Conservation (phyloP, 2,113 vertebrate species). For the Apteryx owenii region DNA sequence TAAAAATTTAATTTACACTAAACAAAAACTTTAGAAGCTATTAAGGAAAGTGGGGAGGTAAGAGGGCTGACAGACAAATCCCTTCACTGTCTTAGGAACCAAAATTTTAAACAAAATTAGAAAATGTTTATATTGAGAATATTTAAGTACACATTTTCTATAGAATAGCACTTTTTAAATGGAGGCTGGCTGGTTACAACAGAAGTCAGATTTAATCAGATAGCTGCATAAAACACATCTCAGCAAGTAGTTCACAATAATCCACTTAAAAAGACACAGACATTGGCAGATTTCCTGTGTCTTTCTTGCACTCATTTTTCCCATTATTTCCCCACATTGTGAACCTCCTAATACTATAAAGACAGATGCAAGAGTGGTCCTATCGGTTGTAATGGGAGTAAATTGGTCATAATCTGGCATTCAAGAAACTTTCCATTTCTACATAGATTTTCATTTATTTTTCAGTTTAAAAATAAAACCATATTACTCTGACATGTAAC, state of each 20-base stretch:
- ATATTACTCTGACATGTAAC: slow-evolving; percentile 36
- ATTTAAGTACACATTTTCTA: neutral
- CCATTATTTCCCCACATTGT: slow-evolving; percentile 43
- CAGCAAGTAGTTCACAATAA: neutral
- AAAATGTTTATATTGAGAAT: neutral
- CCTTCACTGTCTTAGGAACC: neutral
- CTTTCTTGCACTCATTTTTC: slow-evolving; percentile 27
- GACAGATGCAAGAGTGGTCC: slow-evolving; percentile 19
- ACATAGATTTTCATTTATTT: slow-evolving; percentile 59
- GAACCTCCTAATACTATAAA: slow-evolving; percentile 33
- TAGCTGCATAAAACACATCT: slow-evolving; percentile 1
- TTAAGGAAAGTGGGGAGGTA: neutral
- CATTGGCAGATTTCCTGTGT: slow-evolving; percentile 4
- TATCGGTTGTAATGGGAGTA: slow-evolving; percentile 41
- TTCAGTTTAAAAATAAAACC: slow-evolving; percentile 57
- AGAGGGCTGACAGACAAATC: neutral
- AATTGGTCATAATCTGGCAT: slow-evolving; percentile 42
- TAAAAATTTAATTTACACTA: neutral
- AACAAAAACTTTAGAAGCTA: neutral
- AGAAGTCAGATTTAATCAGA: neutral
- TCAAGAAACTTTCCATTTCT: slow-evolving; percentile 54
- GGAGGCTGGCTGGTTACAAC: neutral
- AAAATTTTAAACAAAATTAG: neutral
- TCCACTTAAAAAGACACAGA: neutral
- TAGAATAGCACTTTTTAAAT: neutral